phyloP scores from a whole-genome alignment of 2,113 vertebrate species.

The Elgaria multicarinata region DNA sequence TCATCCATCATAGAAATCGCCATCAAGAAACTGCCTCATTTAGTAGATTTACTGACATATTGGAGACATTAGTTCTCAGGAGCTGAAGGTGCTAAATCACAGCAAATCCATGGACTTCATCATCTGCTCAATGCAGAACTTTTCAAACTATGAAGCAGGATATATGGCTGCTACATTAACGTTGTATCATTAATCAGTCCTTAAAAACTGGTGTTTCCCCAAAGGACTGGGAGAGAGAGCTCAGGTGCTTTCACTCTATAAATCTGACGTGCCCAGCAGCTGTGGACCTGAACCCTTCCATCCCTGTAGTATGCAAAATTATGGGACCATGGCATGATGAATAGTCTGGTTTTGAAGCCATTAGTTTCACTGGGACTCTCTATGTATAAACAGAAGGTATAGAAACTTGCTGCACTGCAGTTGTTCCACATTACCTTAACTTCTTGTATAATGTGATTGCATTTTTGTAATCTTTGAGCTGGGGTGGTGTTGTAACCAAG shows the following conservation, averaged over 20 bases:
- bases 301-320: background rate
- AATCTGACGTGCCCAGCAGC: conserved; percentile 41
- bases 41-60: conserved; percentile 66
- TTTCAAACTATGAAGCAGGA: conserved; percentile 65
- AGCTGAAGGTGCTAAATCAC: conserved; percentile 64
- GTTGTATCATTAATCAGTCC: conserved; percentile 56
- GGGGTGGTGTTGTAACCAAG: background rate
- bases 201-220: conserved; percentile 56
- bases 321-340: conserved; percentile 20
- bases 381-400: background rate
- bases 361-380: conserved; percentile 13
- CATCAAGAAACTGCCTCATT: conserved; percentile 64
- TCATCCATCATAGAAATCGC: conserved; percentile 61
- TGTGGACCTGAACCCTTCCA: conserved; percentile 28
- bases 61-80: conserved; percentile 59
- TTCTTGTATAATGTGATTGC: background rate
- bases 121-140: conserved; percentile 51
- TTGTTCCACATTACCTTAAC: background rate
- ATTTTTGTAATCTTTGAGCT: background rate
- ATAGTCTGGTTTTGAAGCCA: background rate
- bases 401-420: background rate
- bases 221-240: conserved; percentile 44
- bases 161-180: conserved; percentile 63
- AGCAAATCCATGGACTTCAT: conserved; percentile 51
- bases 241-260: conserved; percentile 51